phyloP scores from a whole-genome alignment of 2,797 vertebrate species.

The Trichosurus vulpecula region DNA sequence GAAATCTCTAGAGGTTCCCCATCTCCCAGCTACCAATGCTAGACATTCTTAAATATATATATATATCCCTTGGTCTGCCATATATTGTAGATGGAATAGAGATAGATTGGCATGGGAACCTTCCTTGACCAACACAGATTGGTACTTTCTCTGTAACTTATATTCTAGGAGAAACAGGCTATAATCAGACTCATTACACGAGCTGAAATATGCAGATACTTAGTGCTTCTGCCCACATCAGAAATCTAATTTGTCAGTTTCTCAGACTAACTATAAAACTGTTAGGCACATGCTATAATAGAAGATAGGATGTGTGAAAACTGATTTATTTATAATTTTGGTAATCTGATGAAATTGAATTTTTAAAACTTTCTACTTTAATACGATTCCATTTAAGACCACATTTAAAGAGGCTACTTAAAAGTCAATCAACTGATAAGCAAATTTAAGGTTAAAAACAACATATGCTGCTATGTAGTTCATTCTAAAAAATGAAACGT shows the following conservation, averaged over 20 bases:
- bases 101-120: not conserved
- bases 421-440: slow-evolving; percentile 28
- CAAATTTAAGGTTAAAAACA: slow-evolving; percentile 11
- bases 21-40: not conserved
- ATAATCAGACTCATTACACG: slow-evolving; percentile 30
- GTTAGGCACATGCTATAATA: slow-evolving; percentile 6
- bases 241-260: slow-evolving; percentile 60
- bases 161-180: slow-evolving; percentile 15
- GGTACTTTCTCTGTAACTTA: not conserved
- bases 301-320: slow-evolving; percentile 49
- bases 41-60: not conserved
- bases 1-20: not conserved
- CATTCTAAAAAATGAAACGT: slow-evolving; percentile 55
- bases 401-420: slow-evolving; percentile 22
- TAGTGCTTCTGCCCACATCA: slow-evolving; percentile 22
- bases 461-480: slow-evolving; percentile 28
- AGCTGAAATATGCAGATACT: slow-evolving; percentile 33
- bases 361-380: slow-evolving; percentile 45
- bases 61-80: not conserved
- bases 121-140: not conserved
- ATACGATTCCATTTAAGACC: slow-evolving; percentile 53
- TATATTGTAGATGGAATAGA: not conserved
- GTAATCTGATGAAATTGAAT: slow-evolving; percentile 39
- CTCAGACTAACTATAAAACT: slow-evolving; percentile 4
- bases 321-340: slow-evolving; percentile 49